A percentile compares a stretch with the other conserved stretches of the same genome.
Evolutionary conservation across 2,888 invertebrate species (phyloP).

Genomic region (Acanthococcus lagerstroemiae): DNA sequence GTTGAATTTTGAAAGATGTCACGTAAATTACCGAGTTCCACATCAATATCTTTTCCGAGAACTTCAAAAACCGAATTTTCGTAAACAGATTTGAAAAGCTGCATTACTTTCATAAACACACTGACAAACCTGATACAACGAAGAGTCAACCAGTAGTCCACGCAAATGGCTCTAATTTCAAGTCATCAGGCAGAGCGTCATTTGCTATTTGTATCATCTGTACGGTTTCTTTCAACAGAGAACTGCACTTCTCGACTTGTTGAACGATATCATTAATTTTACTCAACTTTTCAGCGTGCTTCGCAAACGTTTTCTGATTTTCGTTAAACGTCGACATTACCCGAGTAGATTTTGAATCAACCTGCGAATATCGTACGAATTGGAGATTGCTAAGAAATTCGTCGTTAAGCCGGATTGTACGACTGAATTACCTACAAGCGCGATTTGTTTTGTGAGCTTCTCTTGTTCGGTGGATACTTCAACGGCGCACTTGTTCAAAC

Average conservation of each 20-base stretch:
- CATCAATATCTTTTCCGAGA: no score
- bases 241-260: conserved; percentile 70
- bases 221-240: conserved; percentile 69
- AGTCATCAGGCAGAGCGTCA: conserved; percentile 65
- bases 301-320: conserved; percentile 70
- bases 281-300: conserved; percentile 73
- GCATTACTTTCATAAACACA: no score
- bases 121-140: not conserved
- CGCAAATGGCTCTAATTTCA: conserved; percentile 76
- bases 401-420: no score
- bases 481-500: conserved; percentile 71
- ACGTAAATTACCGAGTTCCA: no score
- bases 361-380: no score
- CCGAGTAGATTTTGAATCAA: conserved; percentile 60
- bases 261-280: conserved; percentile 73
- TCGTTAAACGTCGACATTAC: conserved; percentile 63
- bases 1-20: no score
- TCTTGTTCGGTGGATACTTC: conserved; percentile 71
- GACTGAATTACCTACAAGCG: conserved; percentile 52
- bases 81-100: no score
- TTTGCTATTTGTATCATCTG: conserved; percentile 80
- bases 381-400: no score
- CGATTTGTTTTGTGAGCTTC: conserved; percentile 59
- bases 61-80: no score
- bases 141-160: conserved; percentile 40